phyloP scores from a whole-genome alignment of 2,888 invertebrate genomes.

The Cephus rjabovi region DNA sequence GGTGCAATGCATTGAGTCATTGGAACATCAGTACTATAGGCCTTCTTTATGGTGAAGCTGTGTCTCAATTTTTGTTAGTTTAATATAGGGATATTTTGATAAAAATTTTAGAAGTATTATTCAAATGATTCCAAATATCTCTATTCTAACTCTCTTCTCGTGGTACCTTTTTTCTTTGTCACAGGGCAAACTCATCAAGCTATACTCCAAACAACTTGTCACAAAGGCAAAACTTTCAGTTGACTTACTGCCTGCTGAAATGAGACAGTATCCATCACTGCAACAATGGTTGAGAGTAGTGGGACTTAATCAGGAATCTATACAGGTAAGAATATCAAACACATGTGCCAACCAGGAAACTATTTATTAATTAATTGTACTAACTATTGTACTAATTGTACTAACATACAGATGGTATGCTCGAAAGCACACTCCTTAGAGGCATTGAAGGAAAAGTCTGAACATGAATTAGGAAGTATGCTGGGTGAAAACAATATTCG shows the following conservation, averaged over 20 bases:
- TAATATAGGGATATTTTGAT: neutral
- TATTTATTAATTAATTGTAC: conserved; percentile 27
- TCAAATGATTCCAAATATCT: neutral
- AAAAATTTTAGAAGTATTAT: neutral
- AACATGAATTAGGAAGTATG: conserved; percentile 82
- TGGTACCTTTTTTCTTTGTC: conserved; percentile 37
- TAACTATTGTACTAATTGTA: no score
- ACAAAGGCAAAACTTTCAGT: conserved; percentile 84
- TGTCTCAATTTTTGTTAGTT: neutral
- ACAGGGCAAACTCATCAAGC: conserved; percentile 92
- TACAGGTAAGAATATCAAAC: conserved; percentile 69
- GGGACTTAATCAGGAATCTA: conserved; percentile 80
- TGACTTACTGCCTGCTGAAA: conserved; percentile 71
- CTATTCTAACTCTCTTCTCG: neutral
- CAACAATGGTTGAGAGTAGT: conserved; percentile 94
- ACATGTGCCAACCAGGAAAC: neutral
- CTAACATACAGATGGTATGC: conserved; percentile 78
- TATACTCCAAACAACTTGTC: conserved; percentile 91
- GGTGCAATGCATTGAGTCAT: neutral
- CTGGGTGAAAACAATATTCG: conserved; percentile 76
- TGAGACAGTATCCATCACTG: conserved; percentile 82
- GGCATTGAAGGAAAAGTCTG: conserved; percentile 84
- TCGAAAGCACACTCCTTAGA: conserved; percentile 81
- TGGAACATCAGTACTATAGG: neutral
- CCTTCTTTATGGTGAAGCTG: neutral